Evolutionary conservation across 2,888 invertebrate species (phyloP).

Genomic region (Dioctria rufipes): DNA sequence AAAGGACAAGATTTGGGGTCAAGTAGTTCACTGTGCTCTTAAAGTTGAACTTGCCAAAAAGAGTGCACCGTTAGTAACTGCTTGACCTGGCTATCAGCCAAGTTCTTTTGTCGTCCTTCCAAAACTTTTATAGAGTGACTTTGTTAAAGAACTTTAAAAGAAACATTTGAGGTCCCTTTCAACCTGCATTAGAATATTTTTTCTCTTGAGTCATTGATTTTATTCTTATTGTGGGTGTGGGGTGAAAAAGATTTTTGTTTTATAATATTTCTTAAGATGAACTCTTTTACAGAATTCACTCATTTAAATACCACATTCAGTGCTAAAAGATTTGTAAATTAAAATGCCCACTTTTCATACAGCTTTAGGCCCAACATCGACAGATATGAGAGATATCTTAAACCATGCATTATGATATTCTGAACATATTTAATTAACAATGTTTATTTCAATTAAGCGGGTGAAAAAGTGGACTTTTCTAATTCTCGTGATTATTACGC

Average conservation of each 20-base stretch:
- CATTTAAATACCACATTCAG: too few species aligned
- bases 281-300: too few species aligned
- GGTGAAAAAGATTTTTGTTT: not conserved
- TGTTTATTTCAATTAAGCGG: too few species aligned
- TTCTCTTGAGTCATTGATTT: conserved; percentile 8
- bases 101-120: not conserved
- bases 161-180: conserved; percentile 19
- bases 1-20: not conserved
- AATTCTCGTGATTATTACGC: too few species aligned
- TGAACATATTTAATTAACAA: too few species aligned
- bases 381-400: too few species aligned
- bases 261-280: too few species aligned
- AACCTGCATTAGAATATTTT: conserved; percentile 20
- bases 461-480: too few species aligned
- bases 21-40: conserved; percentile 9
- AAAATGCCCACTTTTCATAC: too few species aligned
- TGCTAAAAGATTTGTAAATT: too few species aligned
- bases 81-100: conserved; percentile 25
- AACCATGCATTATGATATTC: too few species aligned
- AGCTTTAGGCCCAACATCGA: too few species aligned
- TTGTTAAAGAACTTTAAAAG: conserved; percentile 5
- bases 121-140: not conserved
- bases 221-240: not conserved
- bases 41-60: conserved; percentile 18
- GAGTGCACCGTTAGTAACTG: conserved; percentile 1